Percentiles rank a stretch among this genome's conserved stretches.
Conservation (phyloP, 2,113 vertebrate species). For the Hepsetus odoe region DNA sequence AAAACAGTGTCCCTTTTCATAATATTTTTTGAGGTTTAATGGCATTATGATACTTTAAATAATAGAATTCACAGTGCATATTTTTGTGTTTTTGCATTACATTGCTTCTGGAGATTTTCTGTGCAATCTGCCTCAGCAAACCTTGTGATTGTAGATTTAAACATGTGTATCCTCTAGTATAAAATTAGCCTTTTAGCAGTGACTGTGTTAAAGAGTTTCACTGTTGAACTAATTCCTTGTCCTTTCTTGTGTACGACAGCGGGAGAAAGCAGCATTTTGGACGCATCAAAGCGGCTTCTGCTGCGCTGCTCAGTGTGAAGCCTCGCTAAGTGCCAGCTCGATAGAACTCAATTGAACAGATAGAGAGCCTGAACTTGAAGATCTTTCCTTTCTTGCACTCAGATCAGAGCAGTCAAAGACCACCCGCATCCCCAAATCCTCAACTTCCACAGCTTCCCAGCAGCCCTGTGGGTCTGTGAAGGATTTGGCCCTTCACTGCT, state of each 20-base stretch:
- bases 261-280: constrained; percentile 10
- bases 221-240: constrained; percentile 4
- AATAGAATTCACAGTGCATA: too few species aligned
- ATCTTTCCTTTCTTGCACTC: not conserved
- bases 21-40: too few species aligned
- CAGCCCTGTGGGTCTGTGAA: not conserved
- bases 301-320: not conserved
- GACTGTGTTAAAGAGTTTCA: not conserved
- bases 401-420: not conserved
- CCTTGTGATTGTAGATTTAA: not conserved
- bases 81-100: too few species aligned
- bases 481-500: not conserved
- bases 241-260: constrained; percentile 1
- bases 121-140: not conserved
- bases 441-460: not conserved
- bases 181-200: not conserved
- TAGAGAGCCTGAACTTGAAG: not conserved
- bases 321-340: not conserved
- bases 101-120: not conserved
- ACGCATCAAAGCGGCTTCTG: not conserved
- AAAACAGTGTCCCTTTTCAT: too few species aligned
- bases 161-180: not conserved
- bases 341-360: not conserved
- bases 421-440: not conserved
- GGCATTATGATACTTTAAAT: too few species aligned